phyloP scores from a whole-genome alignment of 2,888 invertebrate species.

The Fabriciana adippe region DNA sequence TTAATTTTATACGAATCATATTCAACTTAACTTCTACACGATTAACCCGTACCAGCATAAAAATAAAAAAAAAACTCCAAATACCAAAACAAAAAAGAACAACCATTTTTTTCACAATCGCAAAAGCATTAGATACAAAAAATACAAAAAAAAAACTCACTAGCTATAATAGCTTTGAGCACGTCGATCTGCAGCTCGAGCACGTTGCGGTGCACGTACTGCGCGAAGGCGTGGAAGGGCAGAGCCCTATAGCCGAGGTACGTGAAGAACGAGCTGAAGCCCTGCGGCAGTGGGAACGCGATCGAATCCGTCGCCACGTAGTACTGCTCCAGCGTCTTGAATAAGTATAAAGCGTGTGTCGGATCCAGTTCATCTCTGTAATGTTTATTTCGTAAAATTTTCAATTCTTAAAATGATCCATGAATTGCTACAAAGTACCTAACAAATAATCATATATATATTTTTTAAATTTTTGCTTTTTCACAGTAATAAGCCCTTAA shows the following conservation, averaged over 20 bases:
- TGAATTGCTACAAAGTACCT: too few relatives aligned
- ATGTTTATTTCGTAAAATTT: conserved; percentile 9
- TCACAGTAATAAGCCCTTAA: too few relatives aligned
- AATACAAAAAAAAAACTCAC: conserved; percentile 65
- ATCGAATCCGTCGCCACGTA: conserved; percentile 89
- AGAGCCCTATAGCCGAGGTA: conserved; percentile 91
- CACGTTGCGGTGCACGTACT: conserved; percentile 91
- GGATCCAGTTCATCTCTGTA: conserved; percentile 88
- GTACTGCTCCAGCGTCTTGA: conserved; percentile 91
- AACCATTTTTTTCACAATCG: not conserved
- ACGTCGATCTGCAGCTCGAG: conserved; percentile 94
- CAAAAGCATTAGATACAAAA: too few relatives aligned
- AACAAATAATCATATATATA: too few relatives aligned
- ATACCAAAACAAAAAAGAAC: too few relatives aligned
- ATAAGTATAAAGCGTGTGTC: conserved; percentile 86
- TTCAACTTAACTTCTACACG: too few relatives aligned
- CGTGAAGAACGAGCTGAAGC: conserved; percentile 94
- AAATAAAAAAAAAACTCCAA: too few relatives aligned
- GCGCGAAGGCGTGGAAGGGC: conserved; percentile 89
- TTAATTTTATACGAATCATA: too few relatives aligned
- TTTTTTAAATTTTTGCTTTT: too few relatives aligned
- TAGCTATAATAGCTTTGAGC: conserved; percentile 90
- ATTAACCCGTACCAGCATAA: too few relatives aligned
- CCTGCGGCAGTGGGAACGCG: conserved; percentile 90
- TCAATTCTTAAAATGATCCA: too few relatives aligned